Percentiles rank a stretch among this genome's conserved stretches.
Conservation (phyloP, 2,888 invertebrate species). For the Steinernema hermaphroditum region DNA sequence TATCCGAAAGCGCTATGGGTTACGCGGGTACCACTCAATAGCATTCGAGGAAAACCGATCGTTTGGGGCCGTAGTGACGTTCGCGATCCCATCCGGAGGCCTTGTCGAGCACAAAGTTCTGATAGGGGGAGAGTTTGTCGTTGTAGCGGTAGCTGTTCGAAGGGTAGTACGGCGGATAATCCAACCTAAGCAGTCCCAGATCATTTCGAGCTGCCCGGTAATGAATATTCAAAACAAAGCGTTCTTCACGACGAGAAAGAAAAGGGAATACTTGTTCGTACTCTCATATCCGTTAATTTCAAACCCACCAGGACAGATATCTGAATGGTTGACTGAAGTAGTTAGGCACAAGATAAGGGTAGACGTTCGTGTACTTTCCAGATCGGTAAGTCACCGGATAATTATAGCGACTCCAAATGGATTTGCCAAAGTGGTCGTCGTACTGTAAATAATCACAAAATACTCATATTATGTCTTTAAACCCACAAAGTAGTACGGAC, state of each 20-base stretch:
- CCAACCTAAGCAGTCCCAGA: neutral
- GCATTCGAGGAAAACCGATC: conserved; percentile 23
- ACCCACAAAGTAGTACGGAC: conserved; percentile 24
- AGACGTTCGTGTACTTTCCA: conserved; percentile 24
- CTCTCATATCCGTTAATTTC: neutral
- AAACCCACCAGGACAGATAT: neutral
- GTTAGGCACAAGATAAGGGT: neutral
- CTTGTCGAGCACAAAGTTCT: conserved; percentile 26
- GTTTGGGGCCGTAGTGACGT: neutral
- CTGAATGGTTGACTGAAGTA: conserved; percentile 10
- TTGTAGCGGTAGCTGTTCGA: conserved; percentile 17
- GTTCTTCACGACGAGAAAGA: too few species aligned
- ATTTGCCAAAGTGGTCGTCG: conserved; percentile 22
- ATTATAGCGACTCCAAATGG: conserved; percentile 13
- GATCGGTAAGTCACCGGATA: conserved; percentile 18
- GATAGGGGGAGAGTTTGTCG: conserved; percentile 26
- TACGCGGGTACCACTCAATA: conserved; percentile 15
- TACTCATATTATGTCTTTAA: neutral
- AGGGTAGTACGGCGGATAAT: conserved; percentile 3
- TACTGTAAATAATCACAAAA: neutral
- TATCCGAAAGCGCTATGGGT: conserved; percentile 26
- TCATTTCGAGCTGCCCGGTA: too few species aligned
- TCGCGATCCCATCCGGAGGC: conserved; percentile 14
- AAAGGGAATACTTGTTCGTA: too few species aligned
- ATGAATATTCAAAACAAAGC: too few species aligned